Percentiles rank a stretch among this genome's conserved stretches.
Conservation (phyloP, 64 coral and sea anemone genomes). For the Hydrozoanthus tunicans region DNA sequence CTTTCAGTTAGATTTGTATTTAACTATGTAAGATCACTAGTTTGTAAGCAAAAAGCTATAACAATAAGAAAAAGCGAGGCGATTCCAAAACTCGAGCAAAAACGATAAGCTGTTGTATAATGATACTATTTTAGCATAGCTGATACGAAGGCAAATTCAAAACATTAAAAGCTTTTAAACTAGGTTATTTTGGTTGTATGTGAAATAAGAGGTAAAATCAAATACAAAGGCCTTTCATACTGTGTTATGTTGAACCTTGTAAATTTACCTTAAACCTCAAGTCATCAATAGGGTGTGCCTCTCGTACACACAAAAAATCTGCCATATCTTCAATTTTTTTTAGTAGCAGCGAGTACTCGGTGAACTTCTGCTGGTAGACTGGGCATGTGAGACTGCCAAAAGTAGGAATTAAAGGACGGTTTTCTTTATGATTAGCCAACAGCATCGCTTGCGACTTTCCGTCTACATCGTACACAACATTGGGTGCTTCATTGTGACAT, state of each 20-base stretch:
- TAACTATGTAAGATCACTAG: too few species aligned
- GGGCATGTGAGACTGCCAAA: slow-evolving; percentile 67
- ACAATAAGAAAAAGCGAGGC: too few species aligned
- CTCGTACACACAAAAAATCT: slow-evolving; percentile 57
- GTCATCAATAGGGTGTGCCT: slow-evolving; percentile 59
- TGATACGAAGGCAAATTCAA: background rate
- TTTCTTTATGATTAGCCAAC: slow-evolving; percentile 19
- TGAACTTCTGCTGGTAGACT: slow-evolving; percentile 20
- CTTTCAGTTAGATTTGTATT: too few species aligned
- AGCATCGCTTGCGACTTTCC: slow-evolving; percentile 29
- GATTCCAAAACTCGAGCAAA: too few species aligned
- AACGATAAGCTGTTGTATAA: too few species aligned
- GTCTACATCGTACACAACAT: slow-evolving; percentile 25
- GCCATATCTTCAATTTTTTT: slow-evolving; percentile 36
- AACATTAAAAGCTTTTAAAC: background rate
- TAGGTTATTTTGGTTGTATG: background rate
- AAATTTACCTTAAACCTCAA: slow-evolving; percentile 51
- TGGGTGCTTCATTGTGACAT: background rate
- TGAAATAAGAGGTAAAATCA: slow-evolving; percentile 1
- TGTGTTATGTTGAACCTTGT: background rate
- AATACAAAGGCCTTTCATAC: slow-evolving; percentile 5
- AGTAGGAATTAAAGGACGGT: slow-evolving; percentile 38
- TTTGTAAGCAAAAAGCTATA: too few species aligned
- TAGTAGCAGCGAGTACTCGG: background rate
- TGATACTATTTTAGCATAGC: too few species aligned